Evolutionary conservation across 2,888 invertebrate genomes (phyloP).

Genomic region (Fabriciana adippe): DNA sequence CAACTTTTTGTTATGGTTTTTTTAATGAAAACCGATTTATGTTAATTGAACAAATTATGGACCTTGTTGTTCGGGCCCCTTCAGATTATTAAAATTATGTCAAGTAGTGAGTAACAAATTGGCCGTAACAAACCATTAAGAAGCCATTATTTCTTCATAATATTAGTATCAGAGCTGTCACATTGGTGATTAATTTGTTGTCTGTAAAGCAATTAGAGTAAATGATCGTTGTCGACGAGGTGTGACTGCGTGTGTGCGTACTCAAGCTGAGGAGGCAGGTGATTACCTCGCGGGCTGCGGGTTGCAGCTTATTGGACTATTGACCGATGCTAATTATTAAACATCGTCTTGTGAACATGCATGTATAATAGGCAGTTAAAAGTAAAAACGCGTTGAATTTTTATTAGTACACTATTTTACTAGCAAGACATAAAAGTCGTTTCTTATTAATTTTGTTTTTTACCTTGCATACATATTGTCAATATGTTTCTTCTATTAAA

Average conservation of each 20-base stretch:
- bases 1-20: background rate
- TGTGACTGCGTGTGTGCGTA: constrained; percentile 56
- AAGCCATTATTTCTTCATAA: constrained; percentile 60
- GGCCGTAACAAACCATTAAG: constrained; percentile 51
- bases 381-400: constrained; percentile 21
- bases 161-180: constrained; percentile 65
- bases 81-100: constrained; percentile 40
- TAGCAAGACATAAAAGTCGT: too few species aligned
- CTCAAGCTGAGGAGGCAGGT: constrained; percentile 50
- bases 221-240: constrained; percentile 62
- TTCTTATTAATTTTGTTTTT: too few species aligned
- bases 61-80: constrained; percentile 30
- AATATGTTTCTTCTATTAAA: too few species aligned
- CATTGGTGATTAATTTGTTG: constrained; percentile 74
- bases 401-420: too few species aligned
- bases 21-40: constrained; percentile 7
- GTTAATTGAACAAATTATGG: constrained; percentile 26
- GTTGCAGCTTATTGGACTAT: constrained; percentile 56
- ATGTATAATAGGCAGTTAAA: constrained; percentile 22
- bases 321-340: constrained; percentile 70
- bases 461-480: too few species aligned
- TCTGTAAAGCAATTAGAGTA: constrained; percentile 67
- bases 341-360: constrained; percentile 61
- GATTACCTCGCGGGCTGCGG: constrained; percentile 51
- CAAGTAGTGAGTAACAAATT: constrained; percentile 42